Conservation (phyloP, 2,888 invertebrate genomes). For the Augochlorella aurata region DNA sequence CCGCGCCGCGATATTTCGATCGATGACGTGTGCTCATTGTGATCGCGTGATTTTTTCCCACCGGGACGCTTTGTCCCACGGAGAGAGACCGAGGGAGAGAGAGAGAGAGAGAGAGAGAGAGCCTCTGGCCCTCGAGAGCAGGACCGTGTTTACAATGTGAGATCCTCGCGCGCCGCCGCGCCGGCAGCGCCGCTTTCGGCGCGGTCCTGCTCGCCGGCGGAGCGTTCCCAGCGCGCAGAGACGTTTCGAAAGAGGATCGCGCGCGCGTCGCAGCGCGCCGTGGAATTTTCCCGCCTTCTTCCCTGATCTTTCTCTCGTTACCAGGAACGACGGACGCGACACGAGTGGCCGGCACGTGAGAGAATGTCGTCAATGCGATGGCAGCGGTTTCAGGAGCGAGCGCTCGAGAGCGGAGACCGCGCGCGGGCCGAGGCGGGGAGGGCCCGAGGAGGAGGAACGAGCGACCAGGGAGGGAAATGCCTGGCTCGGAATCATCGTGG, state of each 20-base stretch:
- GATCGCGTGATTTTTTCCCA: background rate
- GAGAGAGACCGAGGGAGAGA: background rate
- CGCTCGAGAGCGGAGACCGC: slow-evolving; percentile 22
- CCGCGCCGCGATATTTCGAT: slow-evolving; percentile 6
- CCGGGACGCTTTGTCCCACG: background rate
- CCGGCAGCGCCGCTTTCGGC: background rate
- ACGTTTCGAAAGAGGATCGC: slow-evolving; percentile 14
- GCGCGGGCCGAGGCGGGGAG: background rate
- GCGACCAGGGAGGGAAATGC: slow-evolving; percentile 64
- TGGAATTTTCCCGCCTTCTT: slow-evolving; percentile 51
- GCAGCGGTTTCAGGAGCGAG: slow-evolving; percentile 60
- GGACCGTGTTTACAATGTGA: background rate
- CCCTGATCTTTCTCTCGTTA: slow-evolving; percentile 65
- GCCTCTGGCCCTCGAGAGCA: too few species aligned
- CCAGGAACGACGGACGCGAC: slow-evolving; percentile 76
- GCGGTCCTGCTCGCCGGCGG: background rate
- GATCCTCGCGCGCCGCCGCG: background rate
- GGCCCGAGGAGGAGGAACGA: slow-evolving; percentile 41
- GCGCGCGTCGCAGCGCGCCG: background rate
- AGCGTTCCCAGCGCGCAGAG: background rate
- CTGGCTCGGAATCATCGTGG: slow-evolving; percentile 60
- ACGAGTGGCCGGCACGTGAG: slow-evolving; percentile 78
- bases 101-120: too few species aligned
- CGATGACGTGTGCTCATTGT: background rate
- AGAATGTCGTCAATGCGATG: slow-evolving; percentile 78